Conservation (phyloP, 2,888 invertebrate genomes). For the Rhingia campestris region DNA sequence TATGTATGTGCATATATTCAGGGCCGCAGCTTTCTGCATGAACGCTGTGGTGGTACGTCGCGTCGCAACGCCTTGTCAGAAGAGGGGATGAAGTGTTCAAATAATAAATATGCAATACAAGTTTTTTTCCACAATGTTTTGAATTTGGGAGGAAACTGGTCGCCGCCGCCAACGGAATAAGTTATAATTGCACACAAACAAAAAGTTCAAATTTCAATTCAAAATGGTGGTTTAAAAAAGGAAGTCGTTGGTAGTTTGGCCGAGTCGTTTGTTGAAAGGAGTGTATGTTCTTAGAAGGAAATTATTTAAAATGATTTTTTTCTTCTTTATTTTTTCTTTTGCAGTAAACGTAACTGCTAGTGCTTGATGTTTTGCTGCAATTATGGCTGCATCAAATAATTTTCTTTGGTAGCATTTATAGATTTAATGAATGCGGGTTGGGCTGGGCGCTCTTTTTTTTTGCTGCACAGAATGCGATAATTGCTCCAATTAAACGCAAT, state of each 20-base stretch:
- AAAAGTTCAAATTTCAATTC: slow-evolving; percentile 68
- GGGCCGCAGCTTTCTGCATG: slow-evolving; percentile 46
- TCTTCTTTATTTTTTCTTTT: slow-evolving; percentile 7
- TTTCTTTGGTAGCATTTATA: slow-evolving; percentile 73
- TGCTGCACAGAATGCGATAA: slow-evolving; percentile 57
- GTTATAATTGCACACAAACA: slow-evolving; percentile 71
- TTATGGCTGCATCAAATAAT: slow-evolving; percentile 69
- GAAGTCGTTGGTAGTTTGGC: slow-evolving; percentile 61
- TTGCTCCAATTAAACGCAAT: slow-evolving; percentile 68
- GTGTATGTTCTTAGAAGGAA: slow-evolving; percentile 69
- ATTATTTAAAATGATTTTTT: slow-evolving; percentile 61
- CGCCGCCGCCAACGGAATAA: slow-evolving; percentile 63
- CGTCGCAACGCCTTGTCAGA: slow-evolving; percentile 5
- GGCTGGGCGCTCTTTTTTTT: slow-evolving; percentile 42
- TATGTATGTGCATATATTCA: slow-evolving; percentile 26
- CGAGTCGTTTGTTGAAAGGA: slow-evolving; percentile 60
- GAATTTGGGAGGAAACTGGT: slow-evolving; percentile 70
- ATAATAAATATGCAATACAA: slow-evolving; percentile 70
- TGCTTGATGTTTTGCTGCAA: slow-evolving; percentile 63
- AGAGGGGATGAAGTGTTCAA: slow-evolving; percentile 69
- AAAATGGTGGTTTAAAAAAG: slow-evolving; percentile 71
- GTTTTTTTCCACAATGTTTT: slow-evolving; percentile 58
- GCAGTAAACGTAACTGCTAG: slow-evolving; percentile 35
- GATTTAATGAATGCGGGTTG: slow-evolving; percentile 69
- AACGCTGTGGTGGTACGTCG: slow-evolving; percentile 11